Base-by-base conservation (phyloP, 2,888 invertebrate genomes). In the Operophtera brumata region DNA sequence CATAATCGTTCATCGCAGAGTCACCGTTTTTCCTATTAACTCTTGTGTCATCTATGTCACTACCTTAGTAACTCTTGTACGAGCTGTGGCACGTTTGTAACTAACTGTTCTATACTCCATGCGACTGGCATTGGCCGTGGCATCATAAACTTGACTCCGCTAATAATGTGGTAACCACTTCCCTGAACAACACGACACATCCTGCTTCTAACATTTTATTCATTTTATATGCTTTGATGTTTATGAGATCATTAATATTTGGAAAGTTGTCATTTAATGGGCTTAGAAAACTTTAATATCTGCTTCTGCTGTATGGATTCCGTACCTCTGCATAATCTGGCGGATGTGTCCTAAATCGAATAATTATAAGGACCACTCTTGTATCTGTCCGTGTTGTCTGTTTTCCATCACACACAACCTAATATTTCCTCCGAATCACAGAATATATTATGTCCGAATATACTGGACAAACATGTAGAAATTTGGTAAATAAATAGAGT, bases 111-210 rank as follows among this genome's bases (percentile, higher is more conserved):
- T 49, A 6, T 42, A 26, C 20, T 28, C 14, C 8, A 7, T 30
- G 28, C 28, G 2, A 14, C 8, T 37, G 32, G 34, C 39, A 20
- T 20, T 40, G 42, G 39, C 57, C 52, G 52, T 48, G 56, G 26
- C 56, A 14, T 41, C 47, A 1, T 57, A 34, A 51, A 56, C 56
- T 56, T 51, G 56, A 40, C 43, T 51, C 6, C 25, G 45, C 37
- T 54, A 35, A 35, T 34, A 9, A 41, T 50, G 50, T 51, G 14
- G 34, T 47, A 44, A 44, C 43, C 47, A 51, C 42, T 48, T 45
- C 28, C 43, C 26, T 30, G 39, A 26, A 12, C 47, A 43, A 39
- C 56, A 36, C 35, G 30, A 28, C 47, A 40, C 56, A 28, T 47
- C 47, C 56, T 45, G 40, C 53, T 39, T 34, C 47, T 44, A 36